Evolutionary conservation across 2,113 vertebrate genomes (phyloP), one percentile per base, ranked within the genome.

Genomic region (Aldabrachelys gigantea): DNA sequence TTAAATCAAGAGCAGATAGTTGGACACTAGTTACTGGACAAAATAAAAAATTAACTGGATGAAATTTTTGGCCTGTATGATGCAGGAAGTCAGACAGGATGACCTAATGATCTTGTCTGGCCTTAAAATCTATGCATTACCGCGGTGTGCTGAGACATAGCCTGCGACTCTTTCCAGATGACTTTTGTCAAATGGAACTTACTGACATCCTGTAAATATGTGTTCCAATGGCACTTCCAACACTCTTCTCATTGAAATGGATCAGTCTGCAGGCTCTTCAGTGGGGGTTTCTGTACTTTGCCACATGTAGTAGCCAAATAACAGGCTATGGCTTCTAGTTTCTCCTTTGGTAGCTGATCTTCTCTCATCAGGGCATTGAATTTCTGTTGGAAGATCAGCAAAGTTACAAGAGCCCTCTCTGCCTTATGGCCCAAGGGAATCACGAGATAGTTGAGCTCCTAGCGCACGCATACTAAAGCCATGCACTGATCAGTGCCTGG

Each of bases 321-420:
- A 27, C 35, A 69, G 2, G 52, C 2, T 6, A 72, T 50, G 25
- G 59, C 4, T 81, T 13, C 52, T 12, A 31, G 49, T 41, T 93
- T 62, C n/a, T 49, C 6, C 79, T 38, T 13, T 27, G n/a, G n/a
- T 72, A 62, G 47, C 27, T 50, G 22, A 75, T 19, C 35, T 62
- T 93, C 4, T 69, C 38, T 87, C 25, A 3, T 22, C 62, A 47
- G 24, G 5, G 14, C 1, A 0, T 56, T 62, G 59, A 29, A n/a
- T 21, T 19, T 38, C 17, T 72, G 35, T 22, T 21, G 65, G 65
- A 38, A 72, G 65, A 72, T 69, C 9, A 38, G 65, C 22, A 16
- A 72, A 75, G 21, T 5, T 4, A 1, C 13, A 81, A 80, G 13
- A 52, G 4, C 14, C 0, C 0, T 92, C 0, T 92, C 25, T 85